These are phyloP conservation scores for Siniperca knerii DNA, from an alignment of 2,113 vertebrate species.

Conservation along the genomic window DNA sequence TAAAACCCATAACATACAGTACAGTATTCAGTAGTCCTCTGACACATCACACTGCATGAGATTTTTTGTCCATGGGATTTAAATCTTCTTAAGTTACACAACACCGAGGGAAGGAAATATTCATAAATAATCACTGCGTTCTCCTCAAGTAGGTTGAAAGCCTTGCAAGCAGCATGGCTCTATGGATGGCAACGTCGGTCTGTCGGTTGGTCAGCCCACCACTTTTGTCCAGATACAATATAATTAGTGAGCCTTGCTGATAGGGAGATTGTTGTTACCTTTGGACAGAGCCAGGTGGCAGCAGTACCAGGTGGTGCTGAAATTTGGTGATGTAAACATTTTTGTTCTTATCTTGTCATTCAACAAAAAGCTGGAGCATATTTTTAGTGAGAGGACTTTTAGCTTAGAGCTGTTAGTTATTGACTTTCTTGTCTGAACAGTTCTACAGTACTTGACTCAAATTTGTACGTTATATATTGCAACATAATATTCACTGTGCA, in stretches of 20 bases:
- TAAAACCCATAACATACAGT: neutral
- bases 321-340: neutral
- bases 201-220: neutral
- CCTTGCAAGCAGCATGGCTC: neutral
- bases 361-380: neutral
- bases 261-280: neutral
- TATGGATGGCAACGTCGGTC: neutral
- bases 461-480: slow-evolving; percentile 41
- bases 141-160: neutral
- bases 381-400: slow-evolving; percentile 28
- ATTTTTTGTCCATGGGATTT: neutral
- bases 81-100: neutral
- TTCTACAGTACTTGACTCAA: slow-evolving; percentile 41
- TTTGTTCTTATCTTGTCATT: neutral
- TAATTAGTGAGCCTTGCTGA: neutral
- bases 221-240: neutral
- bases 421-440: slow-evolving; percentile 40
- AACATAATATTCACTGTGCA: slow-evolving; percentile 34
- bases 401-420: slow-evolving; percentile 28
- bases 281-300: neutral
- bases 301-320: neutral
- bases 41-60: neutral
- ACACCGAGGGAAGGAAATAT: neutral
- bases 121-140: neutral
- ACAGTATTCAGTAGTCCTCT: neutral